A percentile compares a stretch with the other conserved stretches of the same genome.
phyloP scores from a whole-genome alignment of 2,113 vertebrate species.

The Chroicocephalus ridibundus region DNA sequence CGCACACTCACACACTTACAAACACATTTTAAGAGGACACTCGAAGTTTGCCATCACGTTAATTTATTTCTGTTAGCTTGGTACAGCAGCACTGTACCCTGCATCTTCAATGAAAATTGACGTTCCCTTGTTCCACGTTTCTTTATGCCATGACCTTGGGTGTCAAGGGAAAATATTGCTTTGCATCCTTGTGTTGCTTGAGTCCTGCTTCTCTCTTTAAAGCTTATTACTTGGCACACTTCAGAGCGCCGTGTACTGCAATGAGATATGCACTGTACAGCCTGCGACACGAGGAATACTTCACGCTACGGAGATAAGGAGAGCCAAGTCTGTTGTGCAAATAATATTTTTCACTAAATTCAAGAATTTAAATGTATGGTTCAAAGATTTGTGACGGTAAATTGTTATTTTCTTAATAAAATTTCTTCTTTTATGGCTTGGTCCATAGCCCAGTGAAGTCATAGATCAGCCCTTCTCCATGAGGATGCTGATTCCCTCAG shows the following conservation, averaged over 20 bases:
- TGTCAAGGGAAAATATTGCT: slow-evolving; percentile 77
- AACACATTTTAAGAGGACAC: slow-evolving; percentile 48
- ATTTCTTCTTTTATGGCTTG: not conserved
- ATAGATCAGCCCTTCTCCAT: not conserved
- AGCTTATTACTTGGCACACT: slow-evolving; percentile 62
- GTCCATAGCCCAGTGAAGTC: not conserved
- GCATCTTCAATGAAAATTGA: slow-evolving; percentile 68
- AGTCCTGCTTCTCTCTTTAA: slow-evolving; percentile 65
- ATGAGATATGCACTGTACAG: slow-evolving; percentile 39
- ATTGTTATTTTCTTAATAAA: not conserved
- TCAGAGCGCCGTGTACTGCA: slow-evolving; percentile 7
- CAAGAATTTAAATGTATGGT: not conserved
- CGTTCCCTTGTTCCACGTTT: slow-evolving; percentile 37
- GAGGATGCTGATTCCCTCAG: not conserved
- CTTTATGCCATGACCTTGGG: slow-evolving; percentile 67
- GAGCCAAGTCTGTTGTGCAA: not conserved
- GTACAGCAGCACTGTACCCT: slow-evolving; percentile 33
- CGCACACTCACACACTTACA: not conserved
- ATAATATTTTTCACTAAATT: slow-evolving; percentile 31
- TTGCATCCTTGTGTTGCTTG: slow-evolving; percentile 58
- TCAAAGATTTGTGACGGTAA: slow-evolving; percentile 25
- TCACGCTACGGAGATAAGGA: slow-evolving; percentile 31
- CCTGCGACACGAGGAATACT: not conserved
- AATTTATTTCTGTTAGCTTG: slow-evolving; percentile 68
- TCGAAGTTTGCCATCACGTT: slow-evolving; percentile 37